A percentile compares a stretch with the other conserved stretches of the same genome.
Evolutionary conservation across 2,113 vertebrate genomes (phyloP).

Genomic region (Trichechus manatus): DNA sequence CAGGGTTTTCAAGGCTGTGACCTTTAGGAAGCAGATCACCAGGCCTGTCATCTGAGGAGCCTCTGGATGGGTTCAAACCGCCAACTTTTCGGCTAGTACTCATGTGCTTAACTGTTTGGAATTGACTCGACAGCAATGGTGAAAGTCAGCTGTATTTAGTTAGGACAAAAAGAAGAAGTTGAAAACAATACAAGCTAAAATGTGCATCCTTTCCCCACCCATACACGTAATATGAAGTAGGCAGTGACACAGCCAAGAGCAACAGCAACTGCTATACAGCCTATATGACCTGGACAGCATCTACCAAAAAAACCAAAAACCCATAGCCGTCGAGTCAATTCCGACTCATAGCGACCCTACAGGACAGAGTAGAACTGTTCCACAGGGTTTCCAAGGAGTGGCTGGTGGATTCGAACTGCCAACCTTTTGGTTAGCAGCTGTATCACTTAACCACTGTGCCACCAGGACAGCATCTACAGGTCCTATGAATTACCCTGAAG

Average conservation of each 20-base stretch:
- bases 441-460: too few species aligned
- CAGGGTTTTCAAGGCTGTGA: background rate
- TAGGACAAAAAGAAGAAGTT: background rate
- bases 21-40: background rate
- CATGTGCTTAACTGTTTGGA: background rate
- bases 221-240: accelerated
- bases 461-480: background rate
- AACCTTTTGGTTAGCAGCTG: too few species aligned
- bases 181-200: background rate
- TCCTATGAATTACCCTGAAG: background rate
- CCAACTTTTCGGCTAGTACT: background rate
- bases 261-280: accelerated
- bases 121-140: background rate
- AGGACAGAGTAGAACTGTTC: too few species aligned
- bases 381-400: too few species aligned
- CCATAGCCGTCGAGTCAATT: background rate
- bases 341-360: too few species aligned
- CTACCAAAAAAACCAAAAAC: background rate
- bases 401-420: too few species aligned
- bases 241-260: background rate
- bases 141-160: background rate
- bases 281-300: accelerated
- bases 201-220: accelerated
- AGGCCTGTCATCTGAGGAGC: background rate
- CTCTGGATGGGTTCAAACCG: background rate